Conservation (phyloP, 1,140 invertebrate genomes). For the Propsilocerus akamusi region DNA sequence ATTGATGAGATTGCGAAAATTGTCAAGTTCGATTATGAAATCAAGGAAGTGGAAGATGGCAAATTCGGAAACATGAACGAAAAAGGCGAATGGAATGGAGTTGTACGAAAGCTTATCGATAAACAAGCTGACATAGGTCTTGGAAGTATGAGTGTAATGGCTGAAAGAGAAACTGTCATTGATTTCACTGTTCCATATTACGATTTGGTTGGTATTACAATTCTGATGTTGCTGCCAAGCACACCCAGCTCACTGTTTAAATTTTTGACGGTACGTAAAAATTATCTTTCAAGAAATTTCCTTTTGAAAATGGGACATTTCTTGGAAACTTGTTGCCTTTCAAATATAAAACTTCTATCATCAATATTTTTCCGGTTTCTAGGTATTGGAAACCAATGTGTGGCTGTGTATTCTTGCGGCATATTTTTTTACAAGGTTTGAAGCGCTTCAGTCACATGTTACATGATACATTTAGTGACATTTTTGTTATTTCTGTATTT, state of each 20-base stretch:
- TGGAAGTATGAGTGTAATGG: slow-evolving; percentile 78
- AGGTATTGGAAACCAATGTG: slow-evolving; percentile 86
- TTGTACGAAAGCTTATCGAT: slow-evolving; percentile 77
- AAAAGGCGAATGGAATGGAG: slow-evolving; percentile 77
- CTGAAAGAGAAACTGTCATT: slow-evolving; percentile 82
- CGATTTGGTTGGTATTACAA: slow-evolving; percentile 84
- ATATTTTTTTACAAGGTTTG: slow-evolving; percentile 77
- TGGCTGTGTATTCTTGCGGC: slow-evolving; percentile 92
- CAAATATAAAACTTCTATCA: no score
- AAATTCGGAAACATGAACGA: slow-evolving; percentile 73
- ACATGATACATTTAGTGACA: neutral
- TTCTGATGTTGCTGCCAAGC: slow-evolving; percentile 66
- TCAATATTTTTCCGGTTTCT: no score
- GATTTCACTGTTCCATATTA: slow-evolving; percentile 94
- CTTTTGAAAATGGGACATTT: no score
- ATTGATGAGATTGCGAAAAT: slow-evolving; percentile 66
- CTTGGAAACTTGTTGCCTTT: no score
- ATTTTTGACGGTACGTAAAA: slow-evolving; percentile 91
- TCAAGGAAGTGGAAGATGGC: slow-evolving; percentile 55
- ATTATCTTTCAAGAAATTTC: no score
- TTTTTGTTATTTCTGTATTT: slow-evolving; percentile 9
- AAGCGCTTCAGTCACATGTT: no score
- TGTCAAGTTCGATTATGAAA: slow-evolving; percentile 77
- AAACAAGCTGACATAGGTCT: slow-evolving; percentile 82
- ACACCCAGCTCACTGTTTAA: slow-evolving; percentile 81